These are phyloP conservation scores for Alectoris magna DNA, from an alignment of 2,797 vertebrate species.

Conservation along the genomic window DNA sequence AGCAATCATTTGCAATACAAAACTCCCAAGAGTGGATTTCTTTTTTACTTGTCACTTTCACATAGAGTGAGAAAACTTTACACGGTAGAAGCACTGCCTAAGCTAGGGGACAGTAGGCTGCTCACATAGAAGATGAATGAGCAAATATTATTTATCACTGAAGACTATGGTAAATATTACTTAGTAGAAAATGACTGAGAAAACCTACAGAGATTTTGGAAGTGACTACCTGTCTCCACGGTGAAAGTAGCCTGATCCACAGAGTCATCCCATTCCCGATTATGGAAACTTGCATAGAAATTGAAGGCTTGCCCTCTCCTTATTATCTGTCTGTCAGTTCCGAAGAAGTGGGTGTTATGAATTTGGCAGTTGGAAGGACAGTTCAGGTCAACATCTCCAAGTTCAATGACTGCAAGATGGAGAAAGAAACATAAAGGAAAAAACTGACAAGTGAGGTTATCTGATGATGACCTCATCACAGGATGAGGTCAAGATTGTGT, in stretches of 20 bases:
- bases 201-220: neutral
- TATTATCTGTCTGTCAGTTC: conserved; percentile 60
- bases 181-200: neutral
- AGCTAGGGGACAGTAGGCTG: neutral
- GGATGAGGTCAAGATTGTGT: neutral
- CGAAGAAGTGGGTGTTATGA: conserved; percentile 44
- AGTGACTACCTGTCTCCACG: conserved; percentile 51
- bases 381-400: conserved; percentile 61
- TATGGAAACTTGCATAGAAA: conserved; percentile 66
- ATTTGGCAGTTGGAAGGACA: conserved; percentile 64
- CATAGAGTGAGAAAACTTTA: conserved; percentile 14
- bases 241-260: conserved; percentile 56
- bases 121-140: neutral
- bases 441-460: neutral
- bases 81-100: neutral
- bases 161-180: neutral
- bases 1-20: conserved; percentile 32
- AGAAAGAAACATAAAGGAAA: neutral
- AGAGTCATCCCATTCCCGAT: conserved; percentile 56
- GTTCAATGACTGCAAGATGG: conserved; percentile 36
- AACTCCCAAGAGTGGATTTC: neutral
- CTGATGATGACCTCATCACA: neutral
- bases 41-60: conserved; percentile 4
- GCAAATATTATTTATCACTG: neutral
- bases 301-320: conserved; percentile 65